A percentile compares a stretch with the other conserved stretches of the same genome.
phyloP scores from a whole-genome alignment of 2,797 vertebrate species.

The Scyliorhinus canicula region DNA sequence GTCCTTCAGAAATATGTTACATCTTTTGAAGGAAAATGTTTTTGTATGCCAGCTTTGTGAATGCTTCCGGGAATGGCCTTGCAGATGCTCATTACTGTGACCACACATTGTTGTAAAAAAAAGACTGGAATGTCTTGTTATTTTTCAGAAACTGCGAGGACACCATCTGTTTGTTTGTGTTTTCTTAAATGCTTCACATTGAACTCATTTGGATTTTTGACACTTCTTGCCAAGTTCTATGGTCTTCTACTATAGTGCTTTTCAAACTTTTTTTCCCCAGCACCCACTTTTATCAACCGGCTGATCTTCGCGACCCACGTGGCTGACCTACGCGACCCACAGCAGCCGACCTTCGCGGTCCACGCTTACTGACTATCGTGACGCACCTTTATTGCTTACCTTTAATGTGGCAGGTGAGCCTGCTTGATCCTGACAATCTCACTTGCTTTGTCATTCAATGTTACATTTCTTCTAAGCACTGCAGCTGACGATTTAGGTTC shows the following conservation, averaged over 20 bases:
- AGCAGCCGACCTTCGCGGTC: too few species aligned
- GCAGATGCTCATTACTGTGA: neutral
- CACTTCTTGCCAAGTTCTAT: neutral
- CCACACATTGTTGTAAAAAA: neutral
- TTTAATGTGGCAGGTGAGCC: too few species aligned
- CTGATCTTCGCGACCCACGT: too few species aligned
- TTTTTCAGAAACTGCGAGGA: neutral
- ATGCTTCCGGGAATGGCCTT: neutral
- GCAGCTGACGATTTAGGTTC: too few species aligned
- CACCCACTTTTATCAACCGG: too few species aligned
- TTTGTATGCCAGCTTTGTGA: neutral
- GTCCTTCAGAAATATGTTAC: neutral
- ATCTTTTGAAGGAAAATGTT: neutral
- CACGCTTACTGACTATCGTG: too few species aligned
- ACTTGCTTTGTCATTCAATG: too few species aligned
- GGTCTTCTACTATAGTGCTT: neutral
- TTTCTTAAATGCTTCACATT: neutral
- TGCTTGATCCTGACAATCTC: too few species aligned
- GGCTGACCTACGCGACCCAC: too few species aligned
- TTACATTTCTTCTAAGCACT: too few species aligned
- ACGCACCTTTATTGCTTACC: too few species aligned
- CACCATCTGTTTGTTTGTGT: neutral
- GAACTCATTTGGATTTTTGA: neutral
- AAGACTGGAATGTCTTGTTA: neutral
- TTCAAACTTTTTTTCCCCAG: too few species aligned